Evolutionary conservation across 2,797 vertebrate species (phyloP).

Genomic region (Synanceia verrucosa): DNA sequence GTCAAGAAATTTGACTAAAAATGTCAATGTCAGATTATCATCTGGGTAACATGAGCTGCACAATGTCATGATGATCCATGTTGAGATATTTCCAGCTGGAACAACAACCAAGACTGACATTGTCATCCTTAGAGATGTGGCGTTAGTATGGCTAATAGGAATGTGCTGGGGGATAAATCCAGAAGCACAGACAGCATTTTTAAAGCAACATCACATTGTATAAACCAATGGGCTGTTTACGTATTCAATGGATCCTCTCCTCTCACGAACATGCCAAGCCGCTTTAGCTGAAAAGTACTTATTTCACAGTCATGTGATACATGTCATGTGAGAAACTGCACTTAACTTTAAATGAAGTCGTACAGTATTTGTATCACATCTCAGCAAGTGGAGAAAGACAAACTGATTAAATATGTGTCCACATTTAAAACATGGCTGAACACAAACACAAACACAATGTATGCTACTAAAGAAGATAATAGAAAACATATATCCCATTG

Average conservation of each 20-base stretch:
- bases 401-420: not conserved
- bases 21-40: not conserved
- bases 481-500: not conserved
- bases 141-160: not conserved
- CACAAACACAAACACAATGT: not conserved
- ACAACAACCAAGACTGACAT: not conserved
- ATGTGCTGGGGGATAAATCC: not conserved
- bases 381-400: not conserved
- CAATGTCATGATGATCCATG: not conserved
- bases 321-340: not conserved
- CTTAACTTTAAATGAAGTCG: not conserved
- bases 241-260: not conserved
- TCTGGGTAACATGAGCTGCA: not conserved
- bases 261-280: not conserved
- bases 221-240: not conserved
- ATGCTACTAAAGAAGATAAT: not conserved
- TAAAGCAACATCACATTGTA: too few relatives aligned
- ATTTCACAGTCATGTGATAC: not conserved
- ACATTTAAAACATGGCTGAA: not conserved
- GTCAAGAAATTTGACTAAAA: not conserved
- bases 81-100: not conserved
- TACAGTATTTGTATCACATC: not conserved
- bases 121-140: not conserved
- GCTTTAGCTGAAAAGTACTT: not conserved
- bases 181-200: not conserved